These are phyloP conservation scores for Halcyon smyrnensis DNA, from an alignment of 2,797 vertebrate genomes.

Conservation along the genomic window DNA sequence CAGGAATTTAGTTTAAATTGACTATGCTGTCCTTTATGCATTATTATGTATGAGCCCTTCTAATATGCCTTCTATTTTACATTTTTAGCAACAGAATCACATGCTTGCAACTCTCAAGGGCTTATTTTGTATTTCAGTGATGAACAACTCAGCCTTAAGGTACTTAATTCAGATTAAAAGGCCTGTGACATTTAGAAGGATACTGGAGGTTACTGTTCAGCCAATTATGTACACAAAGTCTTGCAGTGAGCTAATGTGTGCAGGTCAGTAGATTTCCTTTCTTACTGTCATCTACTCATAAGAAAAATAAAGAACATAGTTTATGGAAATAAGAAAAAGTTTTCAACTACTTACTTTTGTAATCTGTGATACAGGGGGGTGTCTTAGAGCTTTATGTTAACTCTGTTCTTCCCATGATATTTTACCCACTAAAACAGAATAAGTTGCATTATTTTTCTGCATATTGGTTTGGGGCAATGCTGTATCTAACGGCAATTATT, in stretches of 20 bases:
- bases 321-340: neutral
- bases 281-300: neutral
- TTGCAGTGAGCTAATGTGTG: neutral
- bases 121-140: slow-evolving; percentile 49
- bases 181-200: slow-evolving; percentile 44
- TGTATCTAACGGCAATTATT: neutral
- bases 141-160: slow-evolving; percentile 6
- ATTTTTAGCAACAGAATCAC: slow-evolving; percentile 25
- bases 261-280: neutral
- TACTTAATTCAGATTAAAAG: slow-evolving; percentile 29
- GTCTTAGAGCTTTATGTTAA: neutral
- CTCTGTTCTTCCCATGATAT: neutral
- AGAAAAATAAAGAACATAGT: neutral
- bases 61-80: neutral
- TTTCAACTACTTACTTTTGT: neutral
- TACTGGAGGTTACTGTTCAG: slow-evolving; percentile 15
- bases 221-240: neutral
- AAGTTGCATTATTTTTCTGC: neutral
- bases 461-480: neutral
- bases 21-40: neutral
- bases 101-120: neutral
- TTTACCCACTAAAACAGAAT: neutral
- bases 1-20: slow-evolving; percentile 25
- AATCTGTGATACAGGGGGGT: neutral
- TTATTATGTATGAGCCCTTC: neutral